Base-by-base conservation (phyloP, 92 coral and sea anemone species). In the Actinostola sp. region DNA sequence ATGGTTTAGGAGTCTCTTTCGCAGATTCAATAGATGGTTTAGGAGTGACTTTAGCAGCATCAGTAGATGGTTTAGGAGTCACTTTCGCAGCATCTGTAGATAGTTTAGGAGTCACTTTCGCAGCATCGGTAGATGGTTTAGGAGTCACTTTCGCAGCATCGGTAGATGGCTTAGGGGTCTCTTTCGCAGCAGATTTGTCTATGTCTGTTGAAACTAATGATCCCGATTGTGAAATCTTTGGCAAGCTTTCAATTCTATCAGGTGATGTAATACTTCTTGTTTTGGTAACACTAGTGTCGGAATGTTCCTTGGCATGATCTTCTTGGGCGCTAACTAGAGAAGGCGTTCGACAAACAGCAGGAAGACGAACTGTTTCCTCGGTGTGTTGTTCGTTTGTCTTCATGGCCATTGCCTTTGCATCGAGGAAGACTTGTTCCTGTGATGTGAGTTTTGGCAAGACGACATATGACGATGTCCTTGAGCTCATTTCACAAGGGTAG, bases 391-490 rank as follows among this genome's bases (percentile, higher is more conserved):
- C 8, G 0, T 17, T 24, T 5, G 17, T 31, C 41, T 84, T 75
- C 16, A 56, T 26, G 14, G 30, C 44, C 54, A 60, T 88, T 20
- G 66, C 66, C 24, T 78, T 78, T 7, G 85, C 48, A 13, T 89
- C 60, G 54, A 83, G 63, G 20, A 80, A 61, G 11, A 71, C 81
- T 54, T 85, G 54, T 52, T 95, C 99, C 0, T 89, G 82, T 38
- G 92, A 74, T 52, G 71, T 72, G 34, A 95, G 58, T 25, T 66
- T 85, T 29, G 99, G 99, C n/a, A 95, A 87, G 19, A 92, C 69
- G 6, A 91, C 94, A 82, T 95, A 91, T 1, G 99, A 91, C 0
- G 99, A 95, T 6, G 91, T 63, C 45, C 75, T 63, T 11, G 97
- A 89, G 16, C 91, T 76, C 38, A 95, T 81, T 43, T 83, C 92